phyloP scores from a whole-genome alignment of 2,113 vertebrate species.

The Orycteropus afer region DNA sequence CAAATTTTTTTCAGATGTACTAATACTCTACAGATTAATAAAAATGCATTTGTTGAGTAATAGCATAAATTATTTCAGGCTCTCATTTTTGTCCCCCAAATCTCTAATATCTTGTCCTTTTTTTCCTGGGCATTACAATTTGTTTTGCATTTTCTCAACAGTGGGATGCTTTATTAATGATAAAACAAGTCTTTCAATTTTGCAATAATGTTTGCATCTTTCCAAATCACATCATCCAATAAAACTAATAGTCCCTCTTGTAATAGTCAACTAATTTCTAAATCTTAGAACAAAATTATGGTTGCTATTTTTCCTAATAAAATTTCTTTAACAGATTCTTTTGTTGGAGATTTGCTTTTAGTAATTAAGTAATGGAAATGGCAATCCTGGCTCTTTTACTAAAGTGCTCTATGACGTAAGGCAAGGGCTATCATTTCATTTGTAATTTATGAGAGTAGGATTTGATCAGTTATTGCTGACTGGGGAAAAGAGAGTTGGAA shows the following conservation, averaged over 20 bases:
- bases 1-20: neutral
- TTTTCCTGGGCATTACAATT: neutral
- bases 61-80: neutral
- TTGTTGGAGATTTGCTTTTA: neutral
- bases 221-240: neutral
- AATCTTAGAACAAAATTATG: neutral
- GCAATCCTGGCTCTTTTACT: neutral
- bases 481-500: neutral
- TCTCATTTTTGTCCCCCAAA: neutral
- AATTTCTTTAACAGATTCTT: neutral
- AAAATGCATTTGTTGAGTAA: neutral
- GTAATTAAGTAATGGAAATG: constrained; percentile 10
- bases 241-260: neutral
- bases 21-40: neutral
- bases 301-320: neutral
- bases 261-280: neutral
- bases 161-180: neutral
- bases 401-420: neutral
- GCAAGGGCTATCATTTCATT: neutral
- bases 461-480: neutral
- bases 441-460: neutral
- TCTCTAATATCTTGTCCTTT: neutral
- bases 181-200: neutral
- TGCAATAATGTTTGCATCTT: neutral
- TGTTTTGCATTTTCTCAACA: constrained; percentile 16